Evolutionary conservation across 2,888 invertebrate species (phyloP), one percentile per base, ranked within the genome.

Genomic region (Amblyjoppa proteus): DNA sequence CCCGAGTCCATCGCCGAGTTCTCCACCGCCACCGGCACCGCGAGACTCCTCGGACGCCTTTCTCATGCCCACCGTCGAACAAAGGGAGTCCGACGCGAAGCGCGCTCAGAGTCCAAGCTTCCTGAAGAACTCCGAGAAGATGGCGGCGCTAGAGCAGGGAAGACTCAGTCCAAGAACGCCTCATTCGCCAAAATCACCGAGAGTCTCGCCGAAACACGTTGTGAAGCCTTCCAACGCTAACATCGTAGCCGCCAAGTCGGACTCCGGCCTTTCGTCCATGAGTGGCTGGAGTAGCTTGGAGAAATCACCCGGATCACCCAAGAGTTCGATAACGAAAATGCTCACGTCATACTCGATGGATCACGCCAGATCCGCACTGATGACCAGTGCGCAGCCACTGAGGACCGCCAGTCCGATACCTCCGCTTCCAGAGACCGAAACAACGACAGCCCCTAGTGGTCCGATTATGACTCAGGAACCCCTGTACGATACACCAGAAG

Each of bases 261-360:
- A 98, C 93, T 98, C 98, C 0, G 98, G 98, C 0, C 94, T 98
- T 74, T 97, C 97, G 0, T 98, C 98, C 6, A 97, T 98, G 96
- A 97, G 97, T 91, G 97, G 97, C 4, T 97, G 97, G 96, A 97
- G 97, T 13, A 97, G 97, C 92, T 94, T 97, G 90, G 97, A 98
- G 93, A 97, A 97, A 94, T 97, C 97, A 49, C 97, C 97, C 3
- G 97, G 97, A 38, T 97, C 97, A 0, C 97, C 97, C 0, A 97
- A 97, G 93, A 96, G 95, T 94, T 92, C 95, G 94, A 91, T 92
- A 92, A 94, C 93, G 16, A 94, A 93, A 88, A 90, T 93, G 88
- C 86, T 92, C 41, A 92, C 92, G 16, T 92, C 93, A 2, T 93
- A 93, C 87, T 91, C 93, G 16, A 86, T 93, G 68, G 94, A 94